These are phyloP conservation scores for Pocillopora grandis DNA, from an alignment of 92 coral and sea anemone genomes.

Conservation along the genomic window DNA sequence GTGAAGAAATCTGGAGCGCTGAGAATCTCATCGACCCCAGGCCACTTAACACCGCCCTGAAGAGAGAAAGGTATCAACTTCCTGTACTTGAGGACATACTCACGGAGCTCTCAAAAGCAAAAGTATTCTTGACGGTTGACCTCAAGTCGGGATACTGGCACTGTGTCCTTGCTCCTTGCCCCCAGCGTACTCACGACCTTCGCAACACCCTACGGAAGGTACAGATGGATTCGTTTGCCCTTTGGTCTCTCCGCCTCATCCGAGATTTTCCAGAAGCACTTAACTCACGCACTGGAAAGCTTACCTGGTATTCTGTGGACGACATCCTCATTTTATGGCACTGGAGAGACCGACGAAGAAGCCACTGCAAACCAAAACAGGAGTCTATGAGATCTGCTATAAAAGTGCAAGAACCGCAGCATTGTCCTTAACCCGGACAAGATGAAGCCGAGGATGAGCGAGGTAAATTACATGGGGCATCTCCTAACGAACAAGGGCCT, in stretches of 20 bases:
- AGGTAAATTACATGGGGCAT: constrained; percentile 21
- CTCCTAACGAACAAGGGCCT: constrained; percentile 28
- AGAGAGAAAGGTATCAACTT: constrained; percentile 32
- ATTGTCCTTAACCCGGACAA: constrained; percentile 26
- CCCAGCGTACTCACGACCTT: constrained; percentile 20
- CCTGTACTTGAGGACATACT: constrained; percentile 29
- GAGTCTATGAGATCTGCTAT: background rate
- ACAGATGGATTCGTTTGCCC: constrained; percentile 24
- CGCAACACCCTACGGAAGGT: constrained; percentile 13
- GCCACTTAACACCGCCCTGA: constrained; percentile 18
- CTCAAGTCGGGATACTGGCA: constrained; percentile 40
- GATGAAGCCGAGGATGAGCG: constrained; percentile 11
- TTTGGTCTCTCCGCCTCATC: constrained; percentile 17
- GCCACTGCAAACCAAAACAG: constrained; percentile 19
- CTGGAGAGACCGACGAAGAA: constrained; percentile 1
- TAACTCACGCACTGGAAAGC: constrained; percentile 1
- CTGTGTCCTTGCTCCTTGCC: background rate
- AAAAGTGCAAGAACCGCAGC: background rate
- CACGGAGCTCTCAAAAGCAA: constrained; percentile 37
- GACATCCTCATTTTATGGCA: constrained; percentile 18
- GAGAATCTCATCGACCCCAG: constrained; percentile 31
- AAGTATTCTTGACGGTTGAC: constrained; percentile 33
- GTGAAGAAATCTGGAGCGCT: constrained; percentile 17
- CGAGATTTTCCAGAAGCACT: constrained; percentile 5
- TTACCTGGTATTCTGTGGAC: background rate